These are phyloP conservation scores for Andrena praecox DNA, from an alignment of 2,888 invertebrate genomes.

Conservation along the genomic window DNA sequence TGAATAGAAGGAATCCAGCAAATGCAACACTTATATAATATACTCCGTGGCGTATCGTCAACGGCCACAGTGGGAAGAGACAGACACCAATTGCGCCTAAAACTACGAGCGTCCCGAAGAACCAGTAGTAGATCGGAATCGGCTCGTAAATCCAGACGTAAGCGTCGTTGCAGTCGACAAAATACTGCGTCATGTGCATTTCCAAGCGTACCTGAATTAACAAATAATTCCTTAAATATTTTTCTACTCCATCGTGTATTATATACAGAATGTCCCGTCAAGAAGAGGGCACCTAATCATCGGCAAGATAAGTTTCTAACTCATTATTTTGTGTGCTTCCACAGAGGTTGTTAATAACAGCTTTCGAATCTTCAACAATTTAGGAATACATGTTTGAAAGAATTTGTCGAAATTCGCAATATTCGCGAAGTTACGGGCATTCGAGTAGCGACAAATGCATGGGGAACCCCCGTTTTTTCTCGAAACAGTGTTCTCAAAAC, in stretches of 20 bases:
- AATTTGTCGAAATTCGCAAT: too few species aligned
- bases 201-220: constrained; percentile 91
- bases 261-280: constrained; percentile 2
- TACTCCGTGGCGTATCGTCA: constrained; percentile 95
- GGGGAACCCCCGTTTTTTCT: too few species aligned
- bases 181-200: constrained; percentile 98
- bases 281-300: neutral
- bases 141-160: constrained; percentile 99
- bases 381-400: too few species aligned
- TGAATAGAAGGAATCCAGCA: constrained; percentile 97
- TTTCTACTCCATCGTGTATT: neutral
- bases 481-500: too few species aligned
- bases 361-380: too few species aligned
- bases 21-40: constrained; percentile 98
- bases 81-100: constrained; percentile 97
- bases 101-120: constrained; percentile 95
- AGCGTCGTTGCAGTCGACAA: constrained; percentile 97
- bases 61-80: constrained; percentile 99
- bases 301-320: neutral
- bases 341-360: neutral
- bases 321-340: neutral
- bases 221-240: constrained; percentile 12
- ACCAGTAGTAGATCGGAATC: constrained; percentile 97
- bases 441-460: too few species aligned
- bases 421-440: too few species aligned